Conservation (phyloP, 2,797 vertebrate species). For the Orientallactaga sibirica region DNA sequence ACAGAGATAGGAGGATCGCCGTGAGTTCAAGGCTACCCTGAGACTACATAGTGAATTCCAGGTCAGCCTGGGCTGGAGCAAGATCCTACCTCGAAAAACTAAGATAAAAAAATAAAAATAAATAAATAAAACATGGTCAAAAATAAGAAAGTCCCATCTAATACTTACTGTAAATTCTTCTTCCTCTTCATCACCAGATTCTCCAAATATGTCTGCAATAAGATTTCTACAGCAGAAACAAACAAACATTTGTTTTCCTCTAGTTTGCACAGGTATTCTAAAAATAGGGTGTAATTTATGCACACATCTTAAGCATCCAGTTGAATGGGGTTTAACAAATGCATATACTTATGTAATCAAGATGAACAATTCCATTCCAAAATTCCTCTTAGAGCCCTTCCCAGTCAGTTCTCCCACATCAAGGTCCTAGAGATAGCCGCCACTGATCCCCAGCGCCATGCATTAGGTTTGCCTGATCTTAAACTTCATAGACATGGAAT, state of each 20-base stretch:
- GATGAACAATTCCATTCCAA: background rate
- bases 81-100: background rate
- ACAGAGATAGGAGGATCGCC: too few relatives aligned
- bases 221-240: conserved; percentile 92
- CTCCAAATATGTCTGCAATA: conserved; percentile 99
- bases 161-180: conserved; percentile 97
- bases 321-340: conserved; percentile 32
- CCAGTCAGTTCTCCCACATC: background rate
- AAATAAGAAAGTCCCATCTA: conserved; percentile 18
- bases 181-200: conserved; percentile 97
- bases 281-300: conserved; percentile 42
- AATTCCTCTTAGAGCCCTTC: background rate
- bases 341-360: background rate
- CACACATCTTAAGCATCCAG: background rate
- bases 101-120: background rate
- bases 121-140: background rate
- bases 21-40: too few relatives aligned
- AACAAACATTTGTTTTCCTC: conserved; percentile 62
- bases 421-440: background rate
- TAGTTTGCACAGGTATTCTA: conserved; percentile 27
- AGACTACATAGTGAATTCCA: too few relatives aligned
- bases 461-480: background rate
- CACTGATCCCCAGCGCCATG: background rate
- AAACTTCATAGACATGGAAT: background rate
- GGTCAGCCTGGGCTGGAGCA: too few relatives aligned